Evolutionary conservation across 64 coral and sea anemone species (phyloP), one percentile per base, ranked within the genome.

Genomic region (Actinia tenebrosa): DNA sequence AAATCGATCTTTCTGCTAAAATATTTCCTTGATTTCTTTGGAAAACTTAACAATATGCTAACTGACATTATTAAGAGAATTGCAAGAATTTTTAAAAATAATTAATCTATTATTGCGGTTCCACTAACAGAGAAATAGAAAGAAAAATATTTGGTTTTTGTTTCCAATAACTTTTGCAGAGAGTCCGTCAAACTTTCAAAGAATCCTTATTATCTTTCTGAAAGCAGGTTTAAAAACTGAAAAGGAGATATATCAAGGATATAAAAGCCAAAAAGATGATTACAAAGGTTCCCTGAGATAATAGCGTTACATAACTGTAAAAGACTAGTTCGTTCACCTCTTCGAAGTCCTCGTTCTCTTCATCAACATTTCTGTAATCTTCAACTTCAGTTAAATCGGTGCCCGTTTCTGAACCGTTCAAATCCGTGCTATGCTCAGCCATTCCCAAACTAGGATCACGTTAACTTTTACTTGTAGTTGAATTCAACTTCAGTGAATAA

Each of bases 351-450:
- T 22, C 19, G 64, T 25, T 69, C 13, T 75, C 69, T 30, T 75
- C 69, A 42, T 75, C 69, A 42, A 27, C 69, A 75, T 75, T 75
- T 75, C 69, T 75, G 69, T 75, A 26, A 30, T 75, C 69, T 1
- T 75, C 69, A 16, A 75, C 69, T 75, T 75, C 69, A 5, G 69
- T 75, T 3, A 30, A 10, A 3, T 75, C 69, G 1, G 69, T 75
- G n/a, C 69, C 69, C 6, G 69, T 10, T 75, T 75, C 69, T 30
- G 69, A 75, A 75, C 69, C 69, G 27, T 75, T 75, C 69, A 75
- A 42, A 75, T 75, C 69, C 30, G 30, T 1, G 69, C 25, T 75
- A 18, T 75, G 69, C 4, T 75, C 69, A 8, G 69, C 26, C 69
- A 75, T 75, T 11, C 11, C 3, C 7, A 42, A 75, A 37, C 30